Conservation (phyloP, 2,113 vertebrate species). For the Bettongia penicillata region DNA sequence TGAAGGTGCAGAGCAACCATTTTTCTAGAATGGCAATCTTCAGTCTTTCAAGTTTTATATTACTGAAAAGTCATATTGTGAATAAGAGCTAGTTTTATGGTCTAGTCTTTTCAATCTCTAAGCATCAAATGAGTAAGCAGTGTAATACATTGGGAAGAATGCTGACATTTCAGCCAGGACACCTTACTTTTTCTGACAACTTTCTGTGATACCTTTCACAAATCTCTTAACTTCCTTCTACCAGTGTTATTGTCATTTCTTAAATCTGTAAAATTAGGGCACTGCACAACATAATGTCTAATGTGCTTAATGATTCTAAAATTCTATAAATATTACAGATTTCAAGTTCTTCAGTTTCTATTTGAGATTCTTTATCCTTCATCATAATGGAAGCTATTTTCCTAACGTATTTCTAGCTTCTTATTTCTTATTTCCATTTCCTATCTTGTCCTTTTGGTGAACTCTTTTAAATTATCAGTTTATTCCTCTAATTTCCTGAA, state of each 20-base stretch:
- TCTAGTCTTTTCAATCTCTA: not conserved
- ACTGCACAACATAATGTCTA: not conserved
- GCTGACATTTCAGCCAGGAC: not conserved
- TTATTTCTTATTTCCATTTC: not conserved
- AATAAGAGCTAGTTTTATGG: not conserved
- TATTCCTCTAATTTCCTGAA: not conserved
- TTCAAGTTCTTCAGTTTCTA: conserved; percentile 18
- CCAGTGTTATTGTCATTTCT: not conserved
- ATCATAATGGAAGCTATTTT: not conserved
- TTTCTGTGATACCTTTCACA: not conserved
- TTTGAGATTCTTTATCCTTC: not conserved
- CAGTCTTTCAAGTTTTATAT: not conserved
- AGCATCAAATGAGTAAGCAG: not conserved
- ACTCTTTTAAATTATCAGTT: not conserved
- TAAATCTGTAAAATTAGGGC: conserved; percentile 18
- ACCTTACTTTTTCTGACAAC: not conserved
- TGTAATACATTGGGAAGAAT: not conserved
- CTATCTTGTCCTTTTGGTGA: not conserved
- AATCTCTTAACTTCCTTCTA: not conserved
- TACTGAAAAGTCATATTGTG: not conserved
- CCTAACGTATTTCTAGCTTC: not conserved
- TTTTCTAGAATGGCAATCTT: not conserved
- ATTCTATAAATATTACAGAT: not conserved
- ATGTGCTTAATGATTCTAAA: not conserved
- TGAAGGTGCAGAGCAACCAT: not conserved